phyloP scores from a whole-genome alignment of 2,113 vertebrate species.

The Haliaeetus leucogaster region DNA sequence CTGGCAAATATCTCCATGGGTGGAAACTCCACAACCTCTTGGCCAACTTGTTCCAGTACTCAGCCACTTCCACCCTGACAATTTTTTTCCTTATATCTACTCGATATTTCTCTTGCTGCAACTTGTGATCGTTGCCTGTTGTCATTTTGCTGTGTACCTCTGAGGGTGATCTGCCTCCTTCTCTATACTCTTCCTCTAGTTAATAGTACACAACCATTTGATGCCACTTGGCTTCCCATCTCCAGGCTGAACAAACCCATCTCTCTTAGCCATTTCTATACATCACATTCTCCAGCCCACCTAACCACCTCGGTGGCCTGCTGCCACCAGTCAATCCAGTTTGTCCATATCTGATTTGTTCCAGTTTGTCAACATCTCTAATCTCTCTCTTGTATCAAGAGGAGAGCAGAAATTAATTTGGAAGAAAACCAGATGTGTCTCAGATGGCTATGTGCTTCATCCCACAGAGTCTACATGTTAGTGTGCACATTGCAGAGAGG shows the following conservation, averaged over 20 bases:
- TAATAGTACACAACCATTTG: not conserved
- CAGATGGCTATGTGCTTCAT: not conserved
- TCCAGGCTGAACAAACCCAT: not conserved
- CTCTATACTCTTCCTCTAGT: not conserved
- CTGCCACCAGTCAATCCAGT: not conserved
- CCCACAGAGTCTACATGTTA: not conserved
- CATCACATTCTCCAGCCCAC: not conserved
- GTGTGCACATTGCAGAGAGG: not conserved
- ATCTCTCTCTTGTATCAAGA: not conserved
- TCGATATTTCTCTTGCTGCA: not conserved
- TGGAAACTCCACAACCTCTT: not conserved
- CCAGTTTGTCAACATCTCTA: not conserved
- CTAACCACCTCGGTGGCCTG: not conserved
- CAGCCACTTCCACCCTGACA: not conserved
- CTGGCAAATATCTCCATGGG: not conserved
- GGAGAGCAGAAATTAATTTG: not conserved
- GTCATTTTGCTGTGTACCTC: not conserved
- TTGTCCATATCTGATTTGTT: not conserved
- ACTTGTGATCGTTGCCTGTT: not conserved
- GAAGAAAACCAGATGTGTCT: not conserved
- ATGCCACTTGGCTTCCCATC: not conserved
- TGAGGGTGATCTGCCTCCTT: not conserved
- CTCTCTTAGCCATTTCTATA: not conserved
- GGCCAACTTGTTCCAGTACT: not conserved
- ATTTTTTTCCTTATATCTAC: not conserved